Conservation (phyloP, 2,888 invertebrate genomes). For the Muschampia plurimacula region DNA sequence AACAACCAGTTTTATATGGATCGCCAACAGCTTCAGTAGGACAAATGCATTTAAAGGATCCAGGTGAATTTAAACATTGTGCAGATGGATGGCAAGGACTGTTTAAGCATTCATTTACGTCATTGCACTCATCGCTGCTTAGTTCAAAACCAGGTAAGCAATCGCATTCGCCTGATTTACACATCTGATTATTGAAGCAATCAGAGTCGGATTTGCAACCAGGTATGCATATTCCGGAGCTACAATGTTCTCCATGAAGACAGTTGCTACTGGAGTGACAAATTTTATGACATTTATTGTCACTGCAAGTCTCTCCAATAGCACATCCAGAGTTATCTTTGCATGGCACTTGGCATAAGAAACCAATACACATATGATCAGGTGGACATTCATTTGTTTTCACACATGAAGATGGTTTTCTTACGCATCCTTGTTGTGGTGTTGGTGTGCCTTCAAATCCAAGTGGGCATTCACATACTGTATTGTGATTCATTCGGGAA, state of each 20-base stretch:
- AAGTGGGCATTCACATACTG: slow-evolving; percentile 92
- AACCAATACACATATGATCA: slow-evolving; percentile 91
- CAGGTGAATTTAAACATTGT: slow-evolving; percentile 91
- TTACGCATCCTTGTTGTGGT: slow-evolving; percentile 95
- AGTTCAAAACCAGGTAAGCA: slow-evolving; percentile 92
- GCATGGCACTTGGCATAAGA: slow-evolving; percentile 92
- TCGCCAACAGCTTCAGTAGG: slow-evolving; percentile 92
- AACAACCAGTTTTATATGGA: slow-evolving; percentile 87
- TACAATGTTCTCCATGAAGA: slow-evolving; percentile 95
- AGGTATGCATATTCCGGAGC: slow-evolving; percentile 91
- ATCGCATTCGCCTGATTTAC: slow-evolving; percentile 90
- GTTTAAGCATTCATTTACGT: slow-evolving; percentile 93
- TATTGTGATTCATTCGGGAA: slow-evolving; percentile 89
- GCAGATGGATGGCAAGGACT: slow-evolving; percentile 93
- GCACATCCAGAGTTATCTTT: slow-evolving; percentile 90
- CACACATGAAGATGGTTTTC: slow-evolving; percentile 90
- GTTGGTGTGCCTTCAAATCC: slow-evolving; percentile 95
- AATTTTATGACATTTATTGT: slow-evolving; percentile 92
- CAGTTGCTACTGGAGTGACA: slow-evolving; percentile 97
- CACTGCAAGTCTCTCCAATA: slow-evolving; percentile 93
- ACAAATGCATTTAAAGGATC: slow-evolving; percentile 93
- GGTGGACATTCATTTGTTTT: slow-evolving; percentile 90
- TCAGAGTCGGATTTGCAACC: slow-evolving; percentile 94
- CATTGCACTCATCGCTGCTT: slow-evolving; percentile 90
- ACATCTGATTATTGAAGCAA: slow-evolving; percentile 92